Evolutionary conservation across 2,888 invertebrate genomes (phyloP), one percentile per base, ranked within the genome.

Genomic region (Leucania comma): DNA sequence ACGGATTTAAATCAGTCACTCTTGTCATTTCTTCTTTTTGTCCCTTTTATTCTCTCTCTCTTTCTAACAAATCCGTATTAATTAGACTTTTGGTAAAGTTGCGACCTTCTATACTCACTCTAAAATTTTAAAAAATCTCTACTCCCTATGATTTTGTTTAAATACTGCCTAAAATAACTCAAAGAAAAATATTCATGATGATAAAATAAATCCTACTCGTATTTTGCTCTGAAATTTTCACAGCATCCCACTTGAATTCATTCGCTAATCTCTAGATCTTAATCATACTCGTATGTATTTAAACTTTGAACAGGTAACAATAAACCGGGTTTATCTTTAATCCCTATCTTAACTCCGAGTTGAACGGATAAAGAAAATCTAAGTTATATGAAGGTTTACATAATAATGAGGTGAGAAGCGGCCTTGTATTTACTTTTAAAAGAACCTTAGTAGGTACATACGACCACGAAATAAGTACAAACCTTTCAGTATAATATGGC

Each of bases 251-350:
- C 56, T 60, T 29, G 20, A 29, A 70, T 32, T 38, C 9, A n/a
- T 20, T 9, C 26, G 64, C 10, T 68, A 65, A 82, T 79, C 57
- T 68, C n/a, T 17, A 70, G 62, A 79, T 75, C 84, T 53, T 67
- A 75, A 83, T 81, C 60, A 67, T 42, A 42, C 42, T 42, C 42
- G 42, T 42, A 74, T 56, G n/a, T 75, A 68, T 81, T 82, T 72
- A 83, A 83, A 75, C 68, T 81, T 83, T 76, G 50, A 84, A 57
- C 61, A 65, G 63, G 58, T 68, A 69, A 65, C 74, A 69, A 77
- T 57, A 66, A 58, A 35, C 50, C 35, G 5, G 58, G 62, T 58
- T 72, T 68, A 81, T 82, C 83, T 72, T 58, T 56, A 71, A 81
- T 80, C 83, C 80, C 50, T 32, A 32, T 35, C 42, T 79, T 48